Evolutionary conservation across 2,113 vertebrate genomes (phyloP).

Genomic region (Cynoglossus semilaevis): DNA sequence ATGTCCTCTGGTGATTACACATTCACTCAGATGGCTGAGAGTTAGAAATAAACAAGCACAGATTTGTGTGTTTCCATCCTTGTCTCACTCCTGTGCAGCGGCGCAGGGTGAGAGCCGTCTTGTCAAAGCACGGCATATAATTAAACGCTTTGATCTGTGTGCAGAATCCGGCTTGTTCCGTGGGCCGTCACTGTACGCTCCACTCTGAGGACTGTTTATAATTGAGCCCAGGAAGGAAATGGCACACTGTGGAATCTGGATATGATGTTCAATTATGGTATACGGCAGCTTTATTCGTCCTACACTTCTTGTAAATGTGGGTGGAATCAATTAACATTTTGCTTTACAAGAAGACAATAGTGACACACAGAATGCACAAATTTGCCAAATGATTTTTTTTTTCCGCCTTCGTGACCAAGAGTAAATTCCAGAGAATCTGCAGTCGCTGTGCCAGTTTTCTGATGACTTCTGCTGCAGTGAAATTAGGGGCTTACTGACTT

Average conservation of each 20-base stretch:
- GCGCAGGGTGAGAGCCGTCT: constrained; percentile 44
- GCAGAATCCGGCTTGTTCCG: constrained; percentile 43
- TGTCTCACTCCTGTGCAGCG: constrained; percentile 23
- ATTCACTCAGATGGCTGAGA: constrained; percentile 45
- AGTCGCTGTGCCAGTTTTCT: constrained; percentile 2
- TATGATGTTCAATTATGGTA: constrained; percentile 51
- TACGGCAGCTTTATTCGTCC: constrained; percentile 33
- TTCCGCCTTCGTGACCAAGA: constrained; percentile 22
- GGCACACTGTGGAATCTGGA: constrained; percentile 43
- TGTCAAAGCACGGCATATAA: constrained; percentile 52
- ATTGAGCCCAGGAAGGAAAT: constrained; percentile 52
- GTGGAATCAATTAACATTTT: constrained; percentile 51
- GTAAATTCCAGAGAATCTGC: constrained; percentile 9
- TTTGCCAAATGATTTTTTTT: constrained; percentile 16
- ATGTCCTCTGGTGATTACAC: constrained; percentile 53
- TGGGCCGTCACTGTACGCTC: constrained; percentile 43
- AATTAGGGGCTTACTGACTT: constrained; percentile 24
- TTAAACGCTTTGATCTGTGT: constrained; percentile 63
- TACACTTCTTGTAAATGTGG: constrained; percentile 39
- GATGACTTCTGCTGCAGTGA: not conserved
- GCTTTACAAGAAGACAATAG: constrained; percentile 22
- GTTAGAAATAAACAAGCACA: constrained; percentile 36
- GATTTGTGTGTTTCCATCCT: constrained; percentile 47
- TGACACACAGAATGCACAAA: constrained; percentile 11
- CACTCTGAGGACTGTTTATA: constrained; percentile 60